These are phyloP conservation scores for Lepidotrigona ventralis DNA, from an alignment of 1,140 invertebrate genomes.

Conservation along the genomic window DNA sequence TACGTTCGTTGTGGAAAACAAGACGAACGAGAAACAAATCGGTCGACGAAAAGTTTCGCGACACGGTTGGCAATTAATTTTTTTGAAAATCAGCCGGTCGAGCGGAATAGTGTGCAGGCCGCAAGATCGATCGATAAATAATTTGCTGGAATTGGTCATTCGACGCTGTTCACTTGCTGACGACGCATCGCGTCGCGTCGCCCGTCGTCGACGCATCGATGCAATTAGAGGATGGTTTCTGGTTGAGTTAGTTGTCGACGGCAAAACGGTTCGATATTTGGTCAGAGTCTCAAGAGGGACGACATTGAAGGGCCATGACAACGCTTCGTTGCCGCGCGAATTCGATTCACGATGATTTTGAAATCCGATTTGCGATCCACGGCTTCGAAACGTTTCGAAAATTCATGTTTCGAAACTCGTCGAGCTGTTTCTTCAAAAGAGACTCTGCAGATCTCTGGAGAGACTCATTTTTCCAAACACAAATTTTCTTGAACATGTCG, in stretches of 20 bases:
- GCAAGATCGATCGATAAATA: constrained; percentile 64
- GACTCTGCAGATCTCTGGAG: too few species aligned
- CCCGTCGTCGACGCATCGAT: constrained; percentile 30
- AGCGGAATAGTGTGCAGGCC: not conserved
- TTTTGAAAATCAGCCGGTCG: constrained; percentile 11
- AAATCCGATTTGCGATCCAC: not conserved
- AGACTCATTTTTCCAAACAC: not conserved
- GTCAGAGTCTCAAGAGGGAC: not conserved
- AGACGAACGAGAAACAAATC: not conserved
- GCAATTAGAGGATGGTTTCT: constrained; percentile 5
- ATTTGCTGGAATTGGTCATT: constrained; percentile 44
- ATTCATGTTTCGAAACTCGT: not conserved
- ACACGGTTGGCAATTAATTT: constrained; percentile 33
- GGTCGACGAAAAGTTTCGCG: too few species aligned
- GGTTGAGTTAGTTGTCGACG: not conserved
- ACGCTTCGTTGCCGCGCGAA: not conserved
- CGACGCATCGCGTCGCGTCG: constrained; percentile 44
- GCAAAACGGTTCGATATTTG: not conserved
- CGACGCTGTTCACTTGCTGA: constrained; percentile 33
- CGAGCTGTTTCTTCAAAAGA: not conserved
- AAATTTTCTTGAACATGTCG: not conserved
- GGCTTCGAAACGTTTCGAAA: not conserved
- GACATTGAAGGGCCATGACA: not conserved
- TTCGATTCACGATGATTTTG: not conserved
- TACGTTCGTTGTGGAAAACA: too few species aligned